A percentile compares a stretch with the other conserved stretches of the same genome.
These are phyloP conservation scores for Mobula hypostoma DNA, from an alignment of 2,113 vertebrate species.

Conservation along the genomic window DNA sequence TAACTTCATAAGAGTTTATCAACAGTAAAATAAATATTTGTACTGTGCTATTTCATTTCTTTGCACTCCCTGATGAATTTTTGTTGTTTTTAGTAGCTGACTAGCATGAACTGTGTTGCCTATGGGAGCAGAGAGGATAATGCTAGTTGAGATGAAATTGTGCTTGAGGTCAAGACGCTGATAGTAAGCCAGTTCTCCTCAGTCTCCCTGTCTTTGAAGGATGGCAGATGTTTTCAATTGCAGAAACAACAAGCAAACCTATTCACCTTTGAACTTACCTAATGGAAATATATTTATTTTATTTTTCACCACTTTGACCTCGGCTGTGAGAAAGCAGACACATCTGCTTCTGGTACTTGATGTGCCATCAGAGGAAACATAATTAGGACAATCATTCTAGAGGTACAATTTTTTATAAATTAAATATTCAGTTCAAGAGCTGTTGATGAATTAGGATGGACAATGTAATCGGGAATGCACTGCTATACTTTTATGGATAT, in stretches of 20 bases:
- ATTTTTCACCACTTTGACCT: constrained; percentile 3
- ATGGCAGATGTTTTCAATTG: background rate
- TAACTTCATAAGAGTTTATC: background rate
- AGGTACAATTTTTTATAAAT: background rate
- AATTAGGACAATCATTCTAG: background rate
- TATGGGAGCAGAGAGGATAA: background rate
- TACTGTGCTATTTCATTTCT: background rate
- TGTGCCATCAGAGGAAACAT: constrained; percentile 11
- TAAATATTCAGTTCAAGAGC: background rate
- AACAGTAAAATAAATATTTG: background rate
- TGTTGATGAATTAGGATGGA: background rate
- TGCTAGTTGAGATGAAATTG: background rate
- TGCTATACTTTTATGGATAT: background rate
- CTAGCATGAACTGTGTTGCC: background rate
- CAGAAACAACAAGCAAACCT: background rate
- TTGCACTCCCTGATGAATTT: background rate
- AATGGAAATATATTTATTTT: constrained; percentile 19
- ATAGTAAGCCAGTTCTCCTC: background rate
- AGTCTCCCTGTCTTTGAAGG: constrained; percentile 4
- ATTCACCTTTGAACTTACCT: constrained; percentile 33
- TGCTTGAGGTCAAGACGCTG: background rate
- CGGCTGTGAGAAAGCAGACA: background rate
- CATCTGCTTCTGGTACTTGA: background rate
- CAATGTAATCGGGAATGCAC: background rate
- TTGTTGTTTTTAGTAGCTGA: background rate